Conservation (phyloP, 1,140 invertebrate species). For the Lepidurus couesii region DNA sequence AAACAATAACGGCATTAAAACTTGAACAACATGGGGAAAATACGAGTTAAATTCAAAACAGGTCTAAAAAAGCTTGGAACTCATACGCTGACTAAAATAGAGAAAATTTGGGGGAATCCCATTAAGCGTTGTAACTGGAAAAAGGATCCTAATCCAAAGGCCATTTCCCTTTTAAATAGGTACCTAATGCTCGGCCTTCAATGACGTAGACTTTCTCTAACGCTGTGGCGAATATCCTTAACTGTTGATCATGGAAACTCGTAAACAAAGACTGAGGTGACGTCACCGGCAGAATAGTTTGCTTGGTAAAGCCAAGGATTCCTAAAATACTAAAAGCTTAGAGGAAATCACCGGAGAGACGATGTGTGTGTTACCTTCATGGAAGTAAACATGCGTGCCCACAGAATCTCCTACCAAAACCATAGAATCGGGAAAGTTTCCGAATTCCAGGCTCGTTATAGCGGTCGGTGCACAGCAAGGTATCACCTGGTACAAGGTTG, state of each 20-base stretch:
- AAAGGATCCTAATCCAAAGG: not conserved
- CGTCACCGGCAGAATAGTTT: not conserved
- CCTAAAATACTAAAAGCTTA: not conserved
- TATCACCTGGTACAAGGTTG: not conserved
- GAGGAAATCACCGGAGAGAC: too few relatives aligned
- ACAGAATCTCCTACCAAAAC: not conserved
- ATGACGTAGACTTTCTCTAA: not conserved
- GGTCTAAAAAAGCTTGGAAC: not conserved
- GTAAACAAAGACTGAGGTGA: not conserved
- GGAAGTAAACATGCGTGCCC: not conserved
- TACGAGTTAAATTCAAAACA: not conserved
- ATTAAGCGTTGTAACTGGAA: not conserved
- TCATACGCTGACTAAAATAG: not conserved
- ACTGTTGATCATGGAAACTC: not conserved
- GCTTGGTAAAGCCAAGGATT: not conserved
- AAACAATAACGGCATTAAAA: not conserved
- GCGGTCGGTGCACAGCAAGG: not conserved
- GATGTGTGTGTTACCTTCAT: not conserved
- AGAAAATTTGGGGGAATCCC: not conserved
- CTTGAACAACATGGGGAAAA: not conserved
- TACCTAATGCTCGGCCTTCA: not conserved
- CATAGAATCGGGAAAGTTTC: not conserved
- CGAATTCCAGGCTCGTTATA: not conserved
- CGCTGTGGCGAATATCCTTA: not conserved
- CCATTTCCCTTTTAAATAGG: not conserved